Conservation (phyloP, 2,113 vertebrate genomes). For the Barnardius zonarius region DNA sequence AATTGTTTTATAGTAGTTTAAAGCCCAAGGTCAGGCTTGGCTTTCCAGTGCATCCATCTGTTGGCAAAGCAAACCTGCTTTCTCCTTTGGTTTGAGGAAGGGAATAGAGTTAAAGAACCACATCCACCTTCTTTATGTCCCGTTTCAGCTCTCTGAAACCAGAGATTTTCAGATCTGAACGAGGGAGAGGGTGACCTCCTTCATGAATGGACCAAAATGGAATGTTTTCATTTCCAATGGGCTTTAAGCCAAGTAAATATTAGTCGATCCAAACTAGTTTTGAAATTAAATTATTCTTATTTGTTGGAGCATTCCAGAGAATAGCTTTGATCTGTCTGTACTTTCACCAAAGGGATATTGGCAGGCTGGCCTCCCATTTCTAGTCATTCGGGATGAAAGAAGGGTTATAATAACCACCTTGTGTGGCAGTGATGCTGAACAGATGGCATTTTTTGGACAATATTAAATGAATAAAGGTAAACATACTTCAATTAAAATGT, state of each 20-base stretch:
- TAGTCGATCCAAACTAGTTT: slow-evolving; percentile 60
- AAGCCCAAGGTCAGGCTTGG: not conserved
- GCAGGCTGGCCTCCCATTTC: slow-evolving; percentile 54
- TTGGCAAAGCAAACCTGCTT: not conserved
- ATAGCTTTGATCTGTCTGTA: slow-evolving; percentile 63
- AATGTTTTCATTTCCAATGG: slow-evolving; percentile 69
- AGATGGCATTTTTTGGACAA: slow-evolving; percentile 68
- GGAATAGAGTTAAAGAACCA: not conserved
- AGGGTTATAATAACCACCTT: slow-evolving; percentile 69
- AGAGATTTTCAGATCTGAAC: not conserved
- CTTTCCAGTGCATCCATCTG: not conserved
- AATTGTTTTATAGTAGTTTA: not conserved
- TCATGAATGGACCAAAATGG: slow-evolving; percentile 42
- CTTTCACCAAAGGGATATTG: slow-evolving; percentile 62
- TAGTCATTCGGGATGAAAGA: slow-evolving; percentile 56
- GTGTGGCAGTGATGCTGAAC: slow-evolving; percentile 70
- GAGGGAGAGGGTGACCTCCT: slow-evolving; percentile 20
- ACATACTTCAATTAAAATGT: slow-evolving; percentile 66
- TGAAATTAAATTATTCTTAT: slow-evolving; percentile 69
- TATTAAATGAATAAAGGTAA: slow-evolving; percentile 70
- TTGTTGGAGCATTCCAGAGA: slow-evolving; percentile 61
- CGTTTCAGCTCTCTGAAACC: not conserved
- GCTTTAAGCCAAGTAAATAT: slow-evolving; percentile 64
- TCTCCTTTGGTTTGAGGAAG: not conserved
- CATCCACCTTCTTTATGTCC: not conserved